Evolutionary conservation across 2,888 invertebrate species (phyloP), one percentile per base, ranked within the genome.

Genomic region (Empis livida): DNA sequence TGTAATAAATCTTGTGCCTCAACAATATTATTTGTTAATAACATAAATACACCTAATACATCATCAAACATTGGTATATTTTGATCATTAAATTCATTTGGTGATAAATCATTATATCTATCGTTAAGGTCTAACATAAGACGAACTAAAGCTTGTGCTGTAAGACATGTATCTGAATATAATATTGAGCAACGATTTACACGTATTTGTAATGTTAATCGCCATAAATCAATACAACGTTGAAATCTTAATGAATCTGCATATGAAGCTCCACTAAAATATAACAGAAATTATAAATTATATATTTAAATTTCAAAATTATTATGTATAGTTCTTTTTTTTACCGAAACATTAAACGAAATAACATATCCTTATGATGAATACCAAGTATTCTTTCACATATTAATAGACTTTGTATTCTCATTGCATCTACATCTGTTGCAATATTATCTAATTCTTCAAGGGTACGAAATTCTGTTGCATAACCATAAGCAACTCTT

Each of bases 161-260:
- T 66, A 68, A 88, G 90, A 64, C 86, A 83, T 42, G 91, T 86
- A 69, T 92, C 92, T 50, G 81, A 77, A 64, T 75, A 75, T 50
- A 83, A 71, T 64, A 85, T 78, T 45, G 89, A 80, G 71, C 87
- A 86, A 63, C 82, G 82, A 58, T 78, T 76, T 14, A 90, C 80
- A 54, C 91, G 77, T 52, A 91, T 77, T 65, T 85, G 80, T 47
- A 92, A 73, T 45, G 87, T 84, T 68, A 89, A 79, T 50, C 78
- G 75, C 93, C 93, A 94, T 47, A 93, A 73, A 65, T 89, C 87
- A 53, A 90, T 82, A 70, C 92, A 91, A 53, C 84, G 76, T 67
- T 88, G 87, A 67, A 87, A 84, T 47, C 81, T 76, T 61, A 79
- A 68, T 23, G 80, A 76, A 62, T 84, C 84, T 6, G 81, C 83